A percentile compares a stretch with the other conserved stretches of the same genome.
Conservation (phyloP, 1,140 invertebrate genomes). For the Venturia canescens region DNA sequence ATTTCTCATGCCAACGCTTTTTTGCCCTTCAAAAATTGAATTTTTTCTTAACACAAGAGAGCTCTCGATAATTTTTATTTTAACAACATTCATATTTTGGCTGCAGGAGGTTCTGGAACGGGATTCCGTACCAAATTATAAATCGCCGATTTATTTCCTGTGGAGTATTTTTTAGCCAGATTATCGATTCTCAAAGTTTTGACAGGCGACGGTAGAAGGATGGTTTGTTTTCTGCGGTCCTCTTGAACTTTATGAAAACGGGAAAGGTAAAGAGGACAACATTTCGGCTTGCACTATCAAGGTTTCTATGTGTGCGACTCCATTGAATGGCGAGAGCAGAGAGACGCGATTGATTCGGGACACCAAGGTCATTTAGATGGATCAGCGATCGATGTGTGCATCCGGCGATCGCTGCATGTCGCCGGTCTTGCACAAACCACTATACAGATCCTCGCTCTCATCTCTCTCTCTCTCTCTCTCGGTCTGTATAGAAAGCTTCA, state of each 20-base stretch:
- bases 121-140: too few relatives aligned
- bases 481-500: constrained; percentile 53
- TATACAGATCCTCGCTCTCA: background rate
- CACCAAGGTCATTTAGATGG: constrained; percentile 64
- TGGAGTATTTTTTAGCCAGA: too few relatives aligned
- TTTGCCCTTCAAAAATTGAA: too few relatives aligned
- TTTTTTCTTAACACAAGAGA: too few relatives aligned
- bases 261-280: background rate
- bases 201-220: too few relatives aligned
- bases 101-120: too few relatives aligned
- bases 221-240: background rate
- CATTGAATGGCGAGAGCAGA: constrained; percentile 57
- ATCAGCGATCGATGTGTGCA: constrained; percentile 61
- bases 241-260: background rate
- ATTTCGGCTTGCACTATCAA: background rate
- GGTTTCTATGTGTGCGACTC: constrained; percentile 53
- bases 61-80: too few relatives aligned
- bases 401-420: constrained; percentile 55
- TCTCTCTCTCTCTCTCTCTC: too few relatives aligned
- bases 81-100: too few relatives aligned
- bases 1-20: too few relatives aligned
- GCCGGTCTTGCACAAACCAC: constrained; percentile 40
- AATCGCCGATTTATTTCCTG: too few relatives aligned
- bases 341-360: constrained; percentile 64
- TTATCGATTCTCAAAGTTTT: too few relatives aligned